Base-by-base conservation (phyloP, 2,888 invertebrate genomes). In the Rotaria magnacalcarata region DNA sequence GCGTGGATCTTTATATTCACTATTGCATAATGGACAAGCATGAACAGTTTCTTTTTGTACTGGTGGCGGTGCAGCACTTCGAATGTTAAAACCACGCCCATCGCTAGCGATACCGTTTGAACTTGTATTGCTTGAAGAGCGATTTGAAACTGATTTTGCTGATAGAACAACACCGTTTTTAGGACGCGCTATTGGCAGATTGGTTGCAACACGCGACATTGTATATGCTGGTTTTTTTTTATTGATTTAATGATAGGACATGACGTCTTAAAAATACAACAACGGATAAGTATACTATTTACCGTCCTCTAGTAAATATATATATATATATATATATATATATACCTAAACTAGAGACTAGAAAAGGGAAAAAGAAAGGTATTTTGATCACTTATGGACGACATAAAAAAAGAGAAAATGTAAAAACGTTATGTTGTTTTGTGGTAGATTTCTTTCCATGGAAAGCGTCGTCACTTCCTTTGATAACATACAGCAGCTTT, bases 1-100 rank as follows among this genome's bases (percentile, higher is more conserved):
- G 34, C 80, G 80, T 47, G 80, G 80, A 80, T 80, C 80, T 80
- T 80, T 80, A 43, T 80, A 80, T 80, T 80, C 80, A 47, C 80
- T 47, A 47, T 80, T 80, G 19, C 80, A 80, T 80, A 47, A 80
- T 80, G 80, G 80, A 80, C 80, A 80, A 24, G 80, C 80, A 80
- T 80, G 80, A n/a, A 80, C 80, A 5, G 80, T 80, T 47, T 80
- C 80, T 80, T 80, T 80, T 80, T 43, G 43, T 11, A 14, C 47
- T n/a, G 47, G 47, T 47, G 47, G 47, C 19, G 80, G 80, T 47
- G 80, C 80, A 21, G 80, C 80, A 80, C 80, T 80, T 47, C 67
- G 34, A 1, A 67, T 14, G 34, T 67, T 67, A 34, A 67, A 67
- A 27, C 16, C 67, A 27, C 67, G 67, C 19, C 5, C 27, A 16